Evolutionary conservation across 2,113 vertebrate species (phyloP).

Genomic region (Sorex araneus): DNA sequence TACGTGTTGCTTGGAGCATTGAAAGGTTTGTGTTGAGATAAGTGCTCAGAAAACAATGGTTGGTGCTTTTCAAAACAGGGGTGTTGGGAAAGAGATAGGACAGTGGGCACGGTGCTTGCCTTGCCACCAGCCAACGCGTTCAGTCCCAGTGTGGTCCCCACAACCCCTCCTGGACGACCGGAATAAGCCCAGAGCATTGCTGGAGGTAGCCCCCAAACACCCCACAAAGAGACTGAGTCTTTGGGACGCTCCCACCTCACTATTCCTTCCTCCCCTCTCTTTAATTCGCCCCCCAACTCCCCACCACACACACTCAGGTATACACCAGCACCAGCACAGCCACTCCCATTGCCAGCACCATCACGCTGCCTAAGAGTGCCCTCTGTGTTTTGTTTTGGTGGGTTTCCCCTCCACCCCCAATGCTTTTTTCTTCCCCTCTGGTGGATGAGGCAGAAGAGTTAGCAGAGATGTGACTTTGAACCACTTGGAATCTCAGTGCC

Average conservation of each 20-base stretch:
- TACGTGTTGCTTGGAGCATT: conserved; percentile 21
- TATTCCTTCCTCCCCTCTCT: not conserved
- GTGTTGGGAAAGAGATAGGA: no score
- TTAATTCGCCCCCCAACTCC: not conserved
- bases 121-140: no score
- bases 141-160: not conserved
- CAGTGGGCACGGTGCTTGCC: no score
- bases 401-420: not conserved
- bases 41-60: not conserved
- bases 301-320: not conserved
- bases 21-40: conserved; percentile 38
- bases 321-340: not conserved
- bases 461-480: conserved; percentile 65
- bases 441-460: conserved; percentile 62
- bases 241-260: not conserved
- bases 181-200: no score
- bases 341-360: no score
- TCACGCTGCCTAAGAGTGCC: conserved; percentile 26
- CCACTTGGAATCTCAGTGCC: conserved; percentile 39
- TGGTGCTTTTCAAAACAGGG: not conserved
- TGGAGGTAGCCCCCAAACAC: no score
- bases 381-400: conserved; percentile 59
- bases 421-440: not conserved
- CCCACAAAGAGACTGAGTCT: not conserved
- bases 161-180: no score